phyloP scores from a whole-genome alignment of 2,113 vertebrate genomes.

The Channa maculata region DNA sequence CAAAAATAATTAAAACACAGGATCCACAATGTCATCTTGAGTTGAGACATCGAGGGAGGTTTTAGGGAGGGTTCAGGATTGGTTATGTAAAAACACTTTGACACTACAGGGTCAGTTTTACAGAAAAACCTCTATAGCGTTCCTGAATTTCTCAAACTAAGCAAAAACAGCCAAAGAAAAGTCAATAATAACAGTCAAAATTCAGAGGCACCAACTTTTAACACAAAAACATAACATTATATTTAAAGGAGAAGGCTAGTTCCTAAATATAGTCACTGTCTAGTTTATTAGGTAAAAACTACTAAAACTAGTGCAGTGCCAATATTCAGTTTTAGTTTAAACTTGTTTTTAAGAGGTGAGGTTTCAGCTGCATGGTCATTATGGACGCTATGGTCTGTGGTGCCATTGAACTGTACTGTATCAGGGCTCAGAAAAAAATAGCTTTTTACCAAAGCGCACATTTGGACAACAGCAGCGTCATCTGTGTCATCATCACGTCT shows the following conservation, averaged over 20 bases:
- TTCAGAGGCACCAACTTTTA: background rate
- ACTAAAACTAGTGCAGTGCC: no score
- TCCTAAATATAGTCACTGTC: no score
- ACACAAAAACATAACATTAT: background rate
- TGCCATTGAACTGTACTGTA: no score
- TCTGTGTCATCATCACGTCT: no score
- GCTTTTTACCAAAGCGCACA: no score
- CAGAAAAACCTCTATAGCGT: background rate
- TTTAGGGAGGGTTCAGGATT: background rate
- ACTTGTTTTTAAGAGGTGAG: no score
- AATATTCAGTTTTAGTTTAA: no score
- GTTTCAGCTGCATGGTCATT: no score
- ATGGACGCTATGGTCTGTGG: no score
- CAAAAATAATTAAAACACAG: background rate
- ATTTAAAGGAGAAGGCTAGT: background rate
- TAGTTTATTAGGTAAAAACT: no score
- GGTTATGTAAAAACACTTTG: background rate
- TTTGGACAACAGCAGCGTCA: no score
- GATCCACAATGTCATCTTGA: constrained; percentile 32
- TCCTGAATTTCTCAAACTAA: background rate
- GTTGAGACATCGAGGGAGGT: background rate
- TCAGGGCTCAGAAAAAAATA: no score
- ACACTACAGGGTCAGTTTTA: background rate
- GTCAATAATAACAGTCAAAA: background rate
- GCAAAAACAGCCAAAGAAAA: background rate